Evolutionary conservation across 1,140 invertebrate genomes (phyloP), one percentile per base, ranked within the genome.

Genomic region (Conus ventricosus): DNA sequence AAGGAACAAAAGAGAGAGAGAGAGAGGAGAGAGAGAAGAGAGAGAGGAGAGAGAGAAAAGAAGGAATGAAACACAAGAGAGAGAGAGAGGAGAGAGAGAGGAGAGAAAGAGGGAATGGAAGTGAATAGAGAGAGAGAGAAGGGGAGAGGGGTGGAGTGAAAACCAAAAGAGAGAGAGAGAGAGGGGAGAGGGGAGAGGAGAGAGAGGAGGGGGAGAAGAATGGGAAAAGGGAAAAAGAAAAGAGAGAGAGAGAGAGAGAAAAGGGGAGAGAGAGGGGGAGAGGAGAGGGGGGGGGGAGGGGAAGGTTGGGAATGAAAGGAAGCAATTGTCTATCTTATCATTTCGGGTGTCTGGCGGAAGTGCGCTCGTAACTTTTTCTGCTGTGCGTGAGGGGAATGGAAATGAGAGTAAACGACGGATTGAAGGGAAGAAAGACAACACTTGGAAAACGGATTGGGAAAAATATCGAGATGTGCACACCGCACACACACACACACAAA

Each of bases 1-100:
- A 23, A 81, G 53, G 11, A 15, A 39, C 0, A 39, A 15, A 23
- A 10, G 15, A 25, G 27, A 54, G 53, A 39, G n/a, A 81, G 27
- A 81, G 53, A 81, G 78, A 39, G 78, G 53, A 27, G 78, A 81
- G 78, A 81, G 78, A 81, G 78, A 81, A n/a, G 39, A 25, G 5
- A 25, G 13, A 57, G 13, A 13, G 13, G 75, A 78, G 75, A 39
- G 27, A 78, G 27, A 78, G 78, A 27, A 5, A 27, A 5, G 23
- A 25, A 81, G 53, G 23, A n/a, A 20, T 4, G 5, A n/a, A 27
- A 15, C 5, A 15, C 5, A 20, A 27, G 78, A 54, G 53, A 81
- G 11, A 71, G 78, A 81, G 8, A 54, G 27, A 39, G 53, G 1
- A 15, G 1, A n/a, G n/a, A n/a, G n/a, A n/a, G n/a, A n/a, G n/a